These are phyloP conservation scores for Nymphalis urticae DNA, from an alignment of 2,888 invertebrate genomes.

Conservation along the genomic window DNA sequence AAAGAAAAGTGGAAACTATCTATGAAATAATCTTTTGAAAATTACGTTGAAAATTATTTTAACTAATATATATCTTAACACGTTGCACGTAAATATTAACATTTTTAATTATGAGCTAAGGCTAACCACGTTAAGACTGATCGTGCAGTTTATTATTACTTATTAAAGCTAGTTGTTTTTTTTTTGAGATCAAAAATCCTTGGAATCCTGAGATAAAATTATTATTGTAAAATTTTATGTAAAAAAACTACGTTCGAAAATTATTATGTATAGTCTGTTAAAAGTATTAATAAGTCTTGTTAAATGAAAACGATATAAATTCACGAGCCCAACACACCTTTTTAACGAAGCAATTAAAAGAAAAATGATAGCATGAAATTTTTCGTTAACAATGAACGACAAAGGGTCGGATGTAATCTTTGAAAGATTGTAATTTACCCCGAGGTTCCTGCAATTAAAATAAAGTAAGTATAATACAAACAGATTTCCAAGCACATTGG, in stretches of 20 bases:
- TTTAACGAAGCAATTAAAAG: conserved; percentile 21
- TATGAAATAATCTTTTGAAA: too few species aligned
- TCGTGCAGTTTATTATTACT: too few species aligned
- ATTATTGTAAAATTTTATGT: too few species aligned
- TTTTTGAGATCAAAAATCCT: too few species aligned
- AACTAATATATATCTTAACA: too few species aligned
- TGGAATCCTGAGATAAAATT: too few species aligned
- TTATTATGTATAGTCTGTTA: background rate
- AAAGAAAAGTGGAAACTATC: too few species aligned
- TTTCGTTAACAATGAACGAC: conserved; percentile 17
- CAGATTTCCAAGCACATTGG: background rate
- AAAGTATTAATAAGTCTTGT: background rate
- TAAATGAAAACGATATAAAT: conserved; percentile 2
- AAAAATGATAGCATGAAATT: conserved; percentile 18
- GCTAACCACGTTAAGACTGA: too few species aligned
- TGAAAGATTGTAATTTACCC: conserved; percentile 16
- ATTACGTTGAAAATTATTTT: too few species aligned
- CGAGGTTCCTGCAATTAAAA: conserved; percentile 19
- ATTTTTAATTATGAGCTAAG: too few species aligned
- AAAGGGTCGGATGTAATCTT: conserved; percentile 21
- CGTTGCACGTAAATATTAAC: too few species aligned
- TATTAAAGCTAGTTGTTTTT: too few species aligned
- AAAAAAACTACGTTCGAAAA: background rate
- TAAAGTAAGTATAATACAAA: conserved; percentile 1
- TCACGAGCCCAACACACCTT: background rate